Evolutionary conservation across 2,113 vertebrate genomes (phyloP).

Genomic region (Rhadina sibilatrix): DNA sequence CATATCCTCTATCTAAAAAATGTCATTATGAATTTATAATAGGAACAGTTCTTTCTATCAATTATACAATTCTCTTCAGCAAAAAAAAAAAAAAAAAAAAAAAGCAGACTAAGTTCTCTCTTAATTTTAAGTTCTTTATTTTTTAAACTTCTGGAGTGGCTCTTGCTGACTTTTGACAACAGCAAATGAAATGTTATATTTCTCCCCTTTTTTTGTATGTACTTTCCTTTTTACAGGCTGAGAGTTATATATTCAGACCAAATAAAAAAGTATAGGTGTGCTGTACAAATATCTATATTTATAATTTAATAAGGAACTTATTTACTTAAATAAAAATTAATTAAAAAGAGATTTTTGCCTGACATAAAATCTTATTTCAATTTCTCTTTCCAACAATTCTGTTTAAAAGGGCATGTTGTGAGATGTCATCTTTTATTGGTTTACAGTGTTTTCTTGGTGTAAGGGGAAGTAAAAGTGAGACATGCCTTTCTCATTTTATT

Average conservation of each 20-base stretch:
- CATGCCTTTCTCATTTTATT: not conserved
- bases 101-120: not conserved
- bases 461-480: not conserved
- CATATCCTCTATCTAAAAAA: not conserved
- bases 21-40: not conserved
- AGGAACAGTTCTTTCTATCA: not conserved
- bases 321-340: not conserved
- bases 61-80: not conserved
- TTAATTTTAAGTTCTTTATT: not conserved
- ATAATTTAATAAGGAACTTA: not conserved
- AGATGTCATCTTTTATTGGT: not conserved
- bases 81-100: not conserved
- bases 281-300: not conserved
- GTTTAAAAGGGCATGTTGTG: not conserved
- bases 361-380: not conserved
- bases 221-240: not conserved
- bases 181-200: not conserved
- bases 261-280: not conserved
- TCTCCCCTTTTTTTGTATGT: not conserved
- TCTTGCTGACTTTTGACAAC: not conserved
- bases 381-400: not conserved
- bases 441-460: not conserved
- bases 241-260: not conserved
- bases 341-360: not conserved
- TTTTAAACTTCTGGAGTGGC: not conserved